These are phyloP conservation scores for Parauchenoglanis punctatus DNA, from an alignment of 2,797 vertebrate genomes.

Conservation along the genomic window DNA sequence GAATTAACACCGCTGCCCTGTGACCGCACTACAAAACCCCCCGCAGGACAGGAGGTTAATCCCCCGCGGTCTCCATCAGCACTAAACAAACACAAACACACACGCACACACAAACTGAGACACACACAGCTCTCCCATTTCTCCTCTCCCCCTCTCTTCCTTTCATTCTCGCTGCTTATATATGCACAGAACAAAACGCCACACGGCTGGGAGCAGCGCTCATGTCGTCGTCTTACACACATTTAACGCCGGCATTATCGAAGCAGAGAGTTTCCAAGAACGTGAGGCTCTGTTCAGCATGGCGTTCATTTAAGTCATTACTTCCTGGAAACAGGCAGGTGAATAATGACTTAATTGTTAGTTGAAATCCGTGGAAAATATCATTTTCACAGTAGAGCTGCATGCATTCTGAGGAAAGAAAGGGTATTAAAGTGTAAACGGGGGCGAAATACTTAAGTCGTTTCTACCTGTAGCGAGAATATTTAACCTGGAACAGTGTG, in stretches of 20 bases:
- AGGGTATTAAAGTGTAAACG: not conserved
- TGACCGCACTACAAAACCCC: slow-evolving; percentile 55
- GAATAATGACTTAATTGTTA: not conserved
- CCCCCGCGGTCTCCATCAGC: slow-evolving; percentile 49
- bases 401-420: not conserved
- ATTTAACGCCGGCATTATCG: not conserved
- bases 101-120: slow-evolving; percentile 8
- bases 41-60: slow-evolving; percentile 59
- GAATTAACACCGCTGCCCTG: slow-evolving; percentile 60
- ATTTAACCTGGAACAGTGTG: too few relatives aligned
- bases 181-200: not conserved
- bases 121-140: slow-evolving; percentile 14
- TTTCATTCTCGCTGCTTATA: not conserved
- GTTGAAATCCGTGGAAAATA: not conserved
- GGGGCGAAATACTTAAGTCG: not conserved
- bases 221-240: not conserved
- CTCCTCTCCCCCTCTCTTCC: not conserved
- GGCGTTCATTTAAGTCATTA: not conserved
- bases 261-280: not conserved
- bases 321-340: not conserved
- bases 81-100: slow-evolving; percentile 48
- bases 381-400: not conserved
- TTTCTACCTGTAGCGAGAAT: not conserved
- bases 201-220: not conserved
- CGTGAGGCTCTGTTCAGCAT: not conserved